phyloP scores from a whole-genome alignment of 2,113 vertebrate species.

The Anhinga rufa region DNA sequence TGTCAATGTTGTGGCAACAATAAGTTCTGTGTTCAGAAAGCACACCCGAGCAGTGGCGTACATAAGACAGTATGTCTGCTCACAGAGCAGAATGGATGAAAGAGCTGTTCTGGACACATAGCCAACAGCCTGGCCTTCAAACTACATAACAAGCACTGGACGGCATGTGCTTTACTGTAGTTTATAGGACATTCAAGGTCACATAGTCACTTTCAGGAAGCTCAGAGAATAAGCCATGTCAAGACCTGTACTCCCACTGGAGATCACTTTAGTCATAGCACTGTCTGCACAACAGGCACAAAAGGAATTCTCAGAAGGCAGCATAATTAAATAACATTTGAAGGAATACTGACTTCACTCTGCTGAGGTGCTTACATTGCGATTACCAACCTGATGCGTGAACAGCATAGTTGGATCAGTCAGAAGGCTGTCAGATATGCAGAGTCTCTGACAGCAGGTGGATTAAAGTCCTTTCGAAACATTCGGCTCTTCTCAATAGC shows the following conservation, averaged over 20 bases:
- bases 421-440: background rate
- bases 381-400: background rate
- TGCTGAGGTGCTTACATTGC: background rate
- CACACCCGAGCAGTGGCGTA: too few species aligned
- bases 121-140: background rate
- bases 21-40: background rate
- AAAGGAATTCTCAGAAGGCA: background rate
- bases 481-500: background rate
- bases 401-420: background rate
- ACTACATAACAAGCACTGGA: fast-evolving
- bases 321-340: background rate
- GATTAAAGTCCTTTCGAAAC: background rate
- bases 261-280: background rate
- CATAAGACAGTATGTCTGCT: too few species aligned
- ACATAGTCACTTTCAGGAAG: background rate
- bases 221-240: background rate
- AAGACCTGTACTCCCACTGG: background rate
- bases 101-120: background rate
- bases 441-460: background rate
- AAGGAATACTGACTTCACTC: background rate
- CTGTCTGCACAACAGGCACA: background rate
- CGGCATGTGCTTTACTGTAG: background rate
- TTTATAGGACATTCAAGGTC: background rate
- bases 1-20: background rate
- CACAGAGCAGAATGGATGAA: background rate